These are phyloP conservation scores for Acronicta alni DNA, from an alignment of 2,888 invertebrate genomes.

Conservation along the genomic window DNA sequence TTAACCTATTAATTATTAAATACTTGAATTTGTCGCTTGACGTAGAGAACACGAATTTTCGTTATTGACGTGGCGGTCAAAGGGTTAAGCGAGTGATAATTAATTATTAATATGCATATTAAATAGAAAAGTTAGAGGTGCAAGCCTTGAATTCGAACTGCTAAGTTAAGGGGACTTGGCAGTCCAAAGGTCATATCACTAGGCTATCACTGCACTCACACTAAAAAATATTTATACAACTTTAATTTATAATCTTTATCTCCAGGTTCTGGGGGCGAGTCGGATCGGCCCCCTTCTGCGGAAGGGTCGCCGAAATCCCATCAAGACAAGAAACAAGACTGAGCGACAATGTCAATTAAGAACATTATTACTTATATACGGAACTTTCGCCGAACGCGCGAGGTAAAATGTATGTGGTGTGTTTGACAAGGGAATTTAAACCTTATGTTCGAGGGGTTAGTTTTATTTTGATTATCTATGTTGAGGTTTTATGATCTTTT, in stretches of 20 bases:
- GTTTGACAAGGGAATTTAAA: constrained; percentile 24
- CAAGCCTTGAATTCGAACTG: no score
- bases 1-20: no score
- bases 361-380: constrained; percentile 41
- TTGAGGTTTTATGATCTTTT: no score
- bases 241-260: background rate
- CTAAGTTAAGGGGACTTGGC: no score
- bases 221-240: background rate
- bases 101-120: no score
- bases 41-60: no score
- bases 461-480: background rate
- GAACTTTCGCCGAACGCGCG: constrained; percentile 13
- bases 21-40: no score
- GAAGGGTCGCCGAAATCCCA: constrained; percentile 75
- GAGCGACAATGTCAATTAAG: constrained; percentile 60
- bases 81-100: no score
- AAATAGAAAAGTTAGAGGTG: no score
- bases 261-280: constrained; percentile 71
- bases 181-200: no score
- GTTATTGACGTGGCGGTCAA: no score
- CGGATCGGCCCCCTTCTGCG: constrained; percentile 73
- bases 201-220: no score
- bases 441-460: constrained; percentile 18
- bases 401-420: constrained; percentile 41
- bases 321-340: constrained; percentile 84